Conservation (phyloP, 2,113 vertebrate genomes). For the Crocuta crocuta region DNA sequence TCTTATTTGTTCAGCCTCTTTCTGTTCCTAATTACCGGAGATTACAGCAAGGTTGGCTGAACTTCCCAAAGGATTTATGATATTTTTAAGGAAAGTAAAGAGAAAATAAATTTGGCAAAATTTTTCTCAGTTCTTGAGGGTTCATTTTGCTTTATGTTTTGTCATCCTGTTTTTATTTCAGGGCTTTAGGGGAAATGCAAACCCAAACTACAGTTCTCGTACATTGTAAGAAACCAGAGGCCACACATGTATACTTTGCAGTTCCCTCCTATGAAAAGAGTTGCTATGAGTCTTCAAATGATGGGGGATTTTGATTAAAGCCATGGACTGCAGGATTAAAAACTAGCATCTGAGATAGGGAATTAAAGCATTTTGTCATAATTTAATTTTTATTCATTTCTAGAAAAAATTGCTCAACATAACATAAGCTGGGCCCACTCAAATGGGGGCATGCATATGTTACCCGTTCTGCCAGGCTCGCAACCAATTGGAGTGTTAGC, state of each 20-base stretch:
- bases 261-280: neutral
- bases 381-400: conserved; percentile 80
- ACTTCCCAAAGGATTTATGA: conserved; percentile 57
- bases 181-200: neutral
- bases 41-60: conserved; percentile 26
- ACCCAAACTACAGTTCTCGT: neutral
- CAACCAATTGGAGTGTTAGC: conserved; percentile 82
- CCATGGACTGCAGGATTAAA: conserved; percentile 46
- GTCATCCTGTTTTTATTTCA: conserved; percentile 45
- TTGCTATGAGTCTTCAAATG: neutral
- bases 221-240: neutral
- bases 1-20: conserved; percentile 38
- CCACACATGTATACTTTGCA: neutral
- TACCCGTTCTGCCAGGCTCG: conserved; percentile 67
- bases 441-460: conserved; percentile 81
- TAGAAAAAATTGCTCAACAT: conserved; percentile 79
- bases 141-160: conserved; percentile 40
- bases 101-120: conserved; percentile 40
- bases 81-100: conserved; percentile 50
- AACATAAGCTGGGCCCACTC: conserved; percentile 82
- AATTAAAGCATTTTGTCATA: conserved; percentile 72
- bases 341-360: conserved; percentile 60
- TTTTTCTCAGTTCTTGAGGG: neutral
- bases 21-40: conserved; percentile 26
- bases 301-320: conserved; percentile 43